Evolutionary conservation across 1,140 invertebrate species (phyloP).

Genomic region (Drosophila teissieri): DNA sequence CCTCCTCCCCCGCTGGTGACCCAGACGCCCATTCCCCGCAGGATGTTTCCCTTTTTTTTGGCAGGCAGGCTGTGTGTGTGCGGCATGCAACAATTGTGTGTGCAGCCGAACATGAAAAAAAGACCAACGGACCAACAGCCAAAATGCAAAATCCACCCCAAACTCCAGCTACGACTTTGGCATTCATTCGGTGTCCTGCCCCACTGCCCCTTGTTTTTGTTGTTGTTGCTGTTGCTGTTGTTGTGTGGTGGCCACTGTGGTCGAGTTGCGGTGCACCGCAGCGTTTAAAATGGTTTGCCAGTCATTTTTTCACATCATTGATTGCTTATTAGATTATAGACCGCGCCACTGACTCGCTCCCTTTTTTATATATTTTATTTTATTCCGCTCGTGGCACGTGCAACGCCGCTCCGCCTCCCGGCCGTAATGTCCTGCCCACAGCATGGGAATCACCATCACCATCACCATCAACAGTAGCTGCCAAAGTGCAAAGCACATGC

Average conservation of each 20-base stretch:
- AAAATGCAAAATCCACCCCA: slow-evolving; percentile 53
- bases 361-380: slow-evolving; percentile 18
- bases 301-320: slow-evolving; percentile 81
- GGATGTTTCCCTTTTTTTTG: slow-evolving; percentile 21
- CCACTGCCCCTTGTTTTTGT: background rate
- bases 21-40: too few species aligned
- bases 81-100: slow-evolving; percentile 76
- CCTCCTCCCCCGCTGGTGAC: slow-evolving; percentile 1
- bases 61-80: slow-evolving; percentile 25
- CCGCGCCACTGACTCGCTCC: slow-evolving; percentile 54
- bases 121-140: slow-evolving; percentile 19
- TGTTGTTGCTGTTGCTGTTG: slow-evolving; percentile 16
- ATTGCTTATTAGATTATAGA: slow-evolving; percentile 81
- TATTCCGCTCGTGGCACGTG: slow-evolving; percentile 62
- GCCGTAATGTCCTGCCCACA: slow-evolving; percentile 69
- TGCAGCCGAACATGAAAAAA: slow-evolving; percentile 42
- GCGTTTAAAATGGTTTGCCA: slow-evolving; percentile 76
- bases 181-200: slow-evolving; percentile 8
- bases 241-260: slow-evolving; percentile 35
- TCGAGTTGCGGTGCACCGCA: slow-evolving; percentile 69
- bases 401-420: slow-evolving; percentile 22
- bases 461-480: slow-evolving; percentile 23
- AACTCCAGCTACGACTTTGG: background rate
- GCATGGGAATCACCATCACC: slow-evolving; percentile 38
- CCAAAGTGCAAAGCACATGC: slow-evolving; percentile 11